phyloP scores from a whole-genome alignment of 53 echinoderm and acorn worm genomes.

The Crossaster papposus region DNA sequence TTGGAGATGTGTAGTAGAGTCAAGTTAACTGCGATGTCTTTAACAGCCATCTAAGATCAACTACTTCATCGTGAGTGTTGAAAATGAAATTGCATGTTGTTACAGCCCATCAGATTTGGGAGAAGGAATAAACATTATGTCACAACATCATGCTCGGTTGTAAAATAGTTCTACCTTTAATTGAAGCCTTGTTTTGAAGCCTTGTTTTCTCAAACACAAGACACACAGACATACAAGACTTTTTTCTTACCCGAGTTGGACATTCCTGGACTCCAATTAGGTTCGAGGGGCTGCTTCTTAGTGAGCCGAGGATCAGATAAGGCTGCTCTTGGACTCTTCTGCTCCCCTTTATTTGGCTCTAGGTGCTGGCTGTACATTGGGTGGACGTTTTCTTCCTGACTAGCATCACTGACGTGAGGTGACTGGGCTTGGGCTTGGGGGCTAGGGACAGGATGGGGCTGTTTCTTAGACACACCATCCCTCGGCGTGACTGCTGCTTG shows the following conservation, averaged over 20 bases:
- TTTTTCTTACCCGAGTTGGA: not conserved
- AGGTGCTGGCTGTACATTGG: conserved; percentile 55
- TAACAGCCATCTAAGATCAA: no score
- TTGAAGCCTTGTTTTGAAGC: not conserved
- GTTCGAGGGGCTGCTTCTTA: not conserved
- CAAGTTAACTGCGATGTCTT: not conserved
- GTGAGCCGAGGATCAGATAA: not conserved
- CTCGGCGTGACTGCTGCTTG: not conserved
- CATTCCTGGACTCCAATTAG: not conserved
- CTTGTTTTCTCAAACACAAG: not conserved
- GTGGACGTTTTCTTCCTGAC: conserved; percentile 32
- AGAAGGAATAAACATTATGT: no score
- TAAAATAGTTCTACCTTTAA: no score
- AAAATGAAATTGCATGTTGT: no score
- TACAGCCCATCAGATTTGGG: no score
- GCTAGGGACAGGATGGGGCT: conserved; percentile 22
- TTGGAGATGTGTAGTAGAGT: not conserved
- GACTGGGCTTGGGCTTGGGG: conserved; percentile 8
- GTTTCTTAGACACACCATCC: not conserved
- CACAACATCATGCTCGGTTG: not conserved
- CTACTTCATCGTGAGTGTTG: no score
- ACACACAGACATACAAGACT: not conserved
- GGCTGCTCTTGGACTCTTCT: conserved; percentile 11
- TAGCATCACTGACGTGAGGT: conserved; percentile 3
- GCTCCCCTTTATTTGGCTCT: conserved; percentile 20